These are phyloP conservation scores for Crossaster papposus DNA, from an alignment of 53 echinoderm and acorn worm species.

Conservation along the genomic window DNA sequence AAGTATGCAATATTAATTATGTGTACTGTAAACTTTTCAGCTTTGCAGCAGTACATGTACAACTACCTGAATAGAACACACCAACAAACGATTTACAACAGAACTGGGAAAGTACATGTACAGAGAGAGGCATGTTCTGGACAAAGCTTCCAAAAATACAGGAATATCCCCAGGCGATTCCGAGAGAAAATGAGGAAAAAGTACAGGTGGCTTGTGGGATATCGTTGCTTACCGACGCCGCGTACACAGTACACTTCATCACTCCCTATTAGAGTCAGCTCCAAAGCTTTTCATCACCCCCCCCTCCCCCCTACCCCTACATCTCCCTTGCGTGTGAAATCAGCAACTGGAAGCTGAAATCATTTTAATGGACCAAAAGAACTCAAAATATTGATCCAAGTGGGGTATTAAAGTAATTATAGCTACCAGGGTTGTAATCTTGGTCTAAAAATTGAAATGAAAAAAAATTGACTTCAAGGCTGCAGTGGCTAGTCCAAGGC, in stretches of 20 bases:
- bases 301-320: no score
- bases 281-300: neutral
- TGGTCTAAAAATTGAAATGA: neutral
- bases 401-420: neutral
- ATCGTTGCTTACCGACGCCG: neutral
- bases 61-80: no score
- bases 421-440: neutral
- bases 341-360: neutral
- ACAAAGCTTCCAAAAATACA: neutral
- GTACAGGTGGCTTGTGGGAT: slow-evolving; percentile 16
- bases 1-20: no score
- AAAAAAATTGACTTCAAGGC: neutral
- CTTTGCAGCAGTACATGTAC: no score
- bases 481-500: neutral
- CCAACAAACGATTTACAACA: no score
- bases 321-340: neutral
- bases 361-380: neutral
- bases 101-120: no score
- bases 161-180: neutral
- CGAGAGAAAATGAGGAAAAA: neutral
- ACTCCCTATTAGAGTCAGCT: neutral
- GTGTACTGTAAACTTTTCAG: no score
- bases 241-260: neutral
- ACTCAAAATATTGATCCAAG: neutral
- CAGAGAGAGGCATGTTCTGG: no score